phyloP scores from a whole-genome alignment of 2,113 vertebrate genomes.

The Baryphthengus martii region DNA sequence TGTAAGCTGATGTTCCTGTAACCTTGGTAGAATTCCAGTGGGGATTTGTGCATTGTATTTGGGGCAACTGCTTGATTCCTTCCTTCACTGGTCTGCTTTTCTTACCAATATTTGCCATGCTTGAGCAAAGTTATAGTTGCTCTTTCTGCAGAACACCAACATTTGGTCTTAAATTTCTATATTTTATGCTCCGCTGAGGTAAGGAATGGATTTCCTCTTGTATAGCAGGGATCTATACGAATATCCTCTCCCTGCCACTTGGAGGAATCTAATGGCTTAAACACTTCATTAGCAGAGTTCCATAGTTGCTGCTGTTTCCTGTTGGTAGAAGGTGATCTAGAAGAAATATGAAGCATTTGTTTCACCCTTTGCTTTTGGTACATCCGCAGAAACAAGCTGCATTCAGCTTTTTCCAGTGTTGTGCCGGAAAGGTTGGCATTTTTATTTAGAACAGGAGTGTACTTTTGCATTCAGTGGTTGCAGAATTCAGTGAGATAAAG shows the following conservation, averaged over 20 bases:
- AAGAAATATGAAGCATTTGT: background rate
- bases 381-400: background rate
- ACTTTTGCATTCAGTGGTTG: background rate
- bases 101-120: background rate
- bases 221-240: background rate
- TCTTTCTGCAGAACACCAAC: background rate
- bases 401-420: background rate
- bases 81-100: background rate
- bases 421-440: background rate
- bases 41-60: background rate
- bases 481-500: background rate
- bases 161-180: background rate
- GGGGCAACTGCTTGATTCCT: background rate
- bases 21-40: background rate
- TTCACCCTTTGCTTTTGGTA: background rate
- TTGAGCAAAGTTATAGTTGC: background rate
- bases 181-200: background rate
- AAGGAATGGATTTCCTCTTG: background rate
- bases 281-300: background rate
- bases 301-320: background rate
- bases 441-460: background rate
- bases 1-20: background rate
- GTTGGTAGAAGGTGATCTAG: background rate
- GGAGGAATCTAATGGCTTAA: background rate
- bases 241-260: background rate